A percentile compares a stretch with the other conserved stretches of the same genome.
Evolutionary conservation across 2,113 vertebrate species (phyloP).

Genomic region (Erythrolamprus reginae): DNA sequence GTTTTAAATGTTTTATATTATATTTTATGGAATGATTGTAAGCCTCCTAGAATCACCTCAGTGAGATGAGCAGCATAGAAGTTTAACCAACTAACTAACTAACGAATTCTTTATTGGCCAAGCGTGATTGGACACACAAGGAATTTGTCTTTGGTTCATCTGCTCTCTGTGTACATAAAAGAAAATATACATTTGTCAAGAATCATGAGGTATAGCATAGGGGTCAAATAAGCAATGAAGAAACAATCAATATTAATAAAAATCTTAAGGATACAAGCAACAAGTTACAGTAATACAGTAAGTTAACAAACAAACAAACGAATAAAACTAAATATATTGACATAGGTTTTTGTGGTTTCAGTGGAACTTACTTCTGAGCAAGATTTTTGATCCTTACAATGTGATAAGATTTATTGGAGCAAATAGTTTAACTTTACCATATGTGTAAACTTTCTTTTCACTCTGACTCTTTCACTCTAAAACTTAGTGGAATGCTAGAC

Average conservation of each 20-base stretch:
- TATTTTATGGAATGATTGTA: background rate
- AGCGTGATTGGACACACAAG: too few relatives aligned
- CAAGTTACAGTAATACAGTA: too few relatives aligned
- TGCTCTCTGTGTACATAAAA: too few relatives aligned
- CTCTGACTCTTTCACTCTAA: background rate
- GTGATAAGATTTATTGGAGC: background rate
- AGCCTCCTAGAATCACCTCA: background rate
- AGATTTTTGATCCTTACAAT: background rate
- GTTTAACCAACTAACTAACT: background rate
- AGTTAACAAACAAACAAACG: too few relatives aligned
- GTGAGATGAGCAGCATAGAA: background rate
- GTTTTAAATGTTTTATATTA: background rate
- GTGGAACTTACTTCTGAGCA: background rate
- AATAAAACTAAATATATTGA: background rate
- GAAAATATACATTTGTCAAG: too few relatives aligned
- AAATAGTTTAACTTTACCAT: background rate
- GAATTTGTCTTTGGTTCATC: too few relatives aligned
- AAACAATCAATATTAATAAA: too few relatives aligned
- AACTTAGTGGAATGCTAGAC: background rate
- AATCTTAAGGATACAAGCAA: too few relatives aligned
- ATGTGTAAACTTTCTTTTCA: conserved; percentile 16
- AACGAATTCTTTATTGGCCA: too few relatives aligned
- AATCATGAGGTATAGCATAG: too few relatives aligned
- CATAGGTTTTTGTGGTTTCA: background rate
- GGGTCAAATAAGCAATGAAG: too few relatives aligned